phyloP scores from a whole-genome alignment of 2,888 invertebrate species.

The Coelopa pilipes region DNA sequence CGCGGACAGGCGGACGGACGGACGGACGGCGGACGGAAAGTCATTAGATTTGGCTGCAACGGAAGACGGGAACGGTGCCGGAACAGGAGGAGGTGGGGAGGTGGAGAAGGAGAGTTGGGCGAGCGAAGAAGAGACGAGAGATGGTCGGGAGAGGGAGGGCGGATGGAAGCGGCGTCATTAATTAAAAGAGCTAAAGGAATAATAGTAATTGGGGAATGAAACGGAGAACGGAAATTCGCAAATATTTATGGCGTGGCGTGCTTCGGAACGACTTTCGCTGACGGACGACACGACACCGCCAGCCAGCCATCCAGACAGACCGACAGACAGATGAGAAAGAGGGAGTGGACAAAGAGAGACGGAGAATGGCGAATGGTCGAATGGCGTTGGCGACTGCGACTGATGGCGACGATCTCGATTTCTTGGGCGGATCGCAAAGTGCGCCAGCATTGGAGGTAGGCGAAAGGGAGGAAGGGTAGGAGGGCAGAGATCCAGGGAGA shows the following conservation, averaged over 20 bases:
- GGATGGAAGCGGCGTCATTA: background rate
- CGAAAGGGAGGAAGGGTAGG: too few relatives aligned
- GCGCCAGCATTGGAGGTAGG: too few relatives aligned
- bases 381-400: too few relatives aligned
- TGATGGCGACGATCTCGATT: too few relatives aligned
- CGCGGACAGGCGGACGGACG: background rate
- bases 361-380: too few relatives aligned
- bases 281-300: background rate
- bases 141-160: background rate
- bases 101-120: background rate
- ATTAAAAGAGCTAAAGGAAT: background rate
- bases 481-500: too few relatives aligned
- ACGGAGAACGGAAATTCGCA: background rate
- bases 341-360: too few relatives aligned
- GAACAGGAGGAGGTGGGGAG: background rate
- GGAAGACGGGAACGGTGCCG: too few relatives aligned
- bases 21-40: background rate
- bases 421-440: too few relatives aligned
- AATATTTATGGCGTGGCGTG: conserved; percentile 9
- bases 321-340: too few relatives aligned
- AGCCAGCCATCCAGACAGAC: background rate
- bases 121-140: background rate
- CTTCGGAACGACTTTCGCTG: conserved; percentile 7
- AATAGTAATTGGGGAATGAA: background rate
- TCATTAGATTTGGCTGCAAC: too few relatives aligned